These are phyloP conservation scores for Achlya flavicornis DNA, from an alignment of 2,888 invertebrate species.

Conservation along the genomic window DNA sequence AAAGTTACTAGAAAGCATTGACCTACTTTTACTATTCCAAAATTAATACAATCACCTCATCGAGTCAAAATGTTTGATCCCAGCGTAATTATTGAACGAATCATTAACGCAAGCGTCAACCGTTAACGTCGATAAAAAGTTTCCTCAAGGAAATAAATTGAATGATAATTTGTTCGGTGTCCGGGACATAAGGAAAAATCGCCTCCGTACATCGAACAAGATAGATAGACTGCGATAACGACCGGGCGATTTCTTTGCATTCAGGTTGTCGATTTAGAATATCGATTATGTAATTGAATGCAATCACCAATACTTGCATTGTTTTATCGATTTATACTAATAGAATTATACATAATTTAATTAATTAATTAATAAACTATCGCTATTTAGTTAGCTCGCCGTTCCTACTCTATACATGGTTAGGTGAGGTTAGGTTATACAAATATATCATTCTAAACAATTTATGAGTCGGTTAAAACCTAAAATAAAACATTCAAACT, in stretches of 20 bases:
- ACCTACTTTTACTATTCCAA: background rate
- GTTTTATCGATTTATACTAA: too few relatives aligned
- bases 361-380: too few relatives aligned
- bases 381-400: too few relatives aligned
- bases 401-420: too few relatives aligned
- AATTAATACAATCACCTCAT: background rate
- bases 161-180: conserved; percentile 70
- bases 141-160: conserved; percentile 63
- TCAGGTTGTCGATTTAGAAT: conserved; percentile 54
- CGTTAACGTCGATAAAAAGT: conserved; percentile 59
- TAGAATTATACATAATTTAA: too few relatives aligned
- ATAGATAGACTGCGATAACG: conserved; percentile 57
- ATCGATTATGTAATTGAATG: conserved; percentile 40
- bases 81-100: conserved; percentile 8
- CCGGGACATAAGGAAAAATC: conserved; percentile 64
- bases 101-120: conserved; percentile 43
- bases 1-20: background rate
- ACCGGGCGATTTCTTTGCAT: conserved; percentile 38
- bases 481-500: too few relatives aligned
- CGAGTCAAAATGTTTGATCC: background rate
- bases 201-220: conserved; percentile 50
- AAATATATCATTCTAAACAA: too few relatives aligned
- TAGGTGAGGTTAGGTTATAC: too few relatives aligned
- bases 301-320: conserved; percentile 26
- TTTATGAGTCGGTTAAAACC: too few relatives aligned